phyloP scores from a whole-genome alignment of 2,113 vertebrate genomes.

The Falco punctatus region DNA sequence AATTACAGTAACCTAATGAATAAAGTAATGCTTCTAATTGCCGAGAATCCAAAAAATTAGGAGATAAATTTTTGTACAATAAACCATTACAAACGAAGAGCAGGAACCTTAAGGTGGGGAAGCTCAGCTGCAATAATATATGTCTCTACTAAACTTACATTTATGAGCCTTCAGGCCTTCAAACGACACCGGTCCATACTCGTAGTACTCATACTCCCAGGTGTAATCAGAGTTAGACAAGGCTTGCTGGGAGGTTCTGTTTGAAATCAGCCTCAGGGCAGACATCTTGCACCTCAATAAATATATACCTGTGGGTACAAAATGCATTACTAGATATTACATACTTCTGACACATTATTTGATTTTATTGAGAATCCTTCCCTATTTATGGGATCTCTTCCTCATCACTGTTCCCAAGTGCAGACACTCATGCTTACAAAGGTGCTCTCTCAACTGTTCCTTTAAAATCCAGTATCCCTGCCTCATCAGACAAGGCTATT shows the following conservation, averaged over 20 bases:
- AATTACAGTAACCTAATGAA: background rate
- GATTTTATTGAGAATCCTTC: background rate
- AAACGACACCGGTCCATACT: conserved; percentile 92
- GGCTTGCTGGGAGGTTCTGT: conserved; percentile 80
- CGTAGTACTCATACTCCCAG: conserved; percentile 96
- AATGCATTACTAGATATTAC: background rate
- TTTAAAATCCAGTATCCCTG: background rate
- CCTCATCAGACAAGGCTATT: background rate
- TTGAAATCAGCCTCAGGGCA: conserved; percentile 73
- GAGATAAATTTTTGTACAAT: background rate
- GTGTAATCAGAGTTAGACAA: conserved; percentile 86
- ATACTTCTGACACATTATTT: background rate
- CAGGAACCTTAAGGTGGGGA: background rate
- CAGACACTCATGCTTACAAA: background rate
- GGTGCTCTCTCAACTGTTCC: background rate
- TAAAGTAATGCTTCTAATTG: background rate
- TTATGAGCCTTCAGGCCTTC: conserved; percentile 93
- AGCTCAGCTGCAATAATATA: background rate
- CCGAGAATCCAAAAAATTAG: background rate
- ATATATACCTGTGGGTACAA: background rate
- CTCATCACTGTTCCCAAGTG: background rate
- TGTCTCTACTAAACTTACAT: conserved; percentile 80
- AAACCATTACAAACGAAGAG: background rate
- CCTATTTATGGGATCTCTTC: background rate
- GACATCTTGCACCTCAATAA: conserved; percentile 79